A percentile compares a stretch with the other conserved stretches of the same genome.
Evolutionary conservation across 2,797 vertebrate genomes (phyloP).

Genomic region (Epinephelus malabaricus): DNA sequence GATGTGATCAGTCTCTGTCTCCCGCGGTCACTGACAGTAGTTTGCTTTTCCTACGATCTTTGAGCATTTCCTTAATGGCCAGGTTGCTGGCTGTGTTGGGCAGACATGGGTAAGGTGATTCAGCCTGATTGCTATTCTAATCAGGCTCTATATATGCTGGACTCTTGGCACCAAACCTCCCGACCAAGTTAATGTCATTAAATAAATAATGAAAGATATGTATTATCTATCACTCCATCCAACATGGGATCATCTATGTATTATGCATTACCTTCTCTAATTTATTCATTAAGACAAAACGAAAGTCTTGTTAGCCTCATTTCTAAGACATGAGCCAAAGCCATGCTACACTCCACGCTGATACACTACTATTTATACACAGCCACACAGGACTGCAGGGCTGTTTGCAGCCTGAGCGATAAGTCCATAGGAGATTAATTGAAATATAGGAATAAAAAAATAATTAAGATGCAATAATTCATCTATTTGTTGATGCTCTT

Average conservation of each 20-base stretch:
- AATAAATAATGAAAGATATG: slow-evolving; percentile 96
- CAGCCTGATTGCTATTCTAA: slow-evolving; percentile 72
- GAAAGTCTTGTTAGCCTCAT: slow-evolving; percentile 93
- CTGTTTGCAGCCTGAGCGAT: slow-evolving; percentile 36
- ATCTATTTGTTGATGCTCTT: slow-evolving; percentile 19
- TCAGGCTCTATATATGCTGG: slow-evolving; percentile 72
- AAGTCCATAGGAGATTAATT: slow-evolving; percentile 23
- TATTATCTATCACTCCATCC: slow-evolving; percentile 97
- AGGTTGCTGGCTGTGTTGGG: slow-evolving; percentile 36
- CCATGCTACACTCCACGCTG: slow-evolving; percentile 45
- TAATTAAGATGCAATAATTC: not conserved
- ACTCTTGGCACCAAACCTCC: slow-evolving; percentile 77
- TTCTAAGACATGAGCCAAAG: slow-evolving; percentile 84
- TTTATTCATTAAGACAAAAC: slow-evolving; percentile 99
- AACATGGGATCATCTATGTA: slow-evolving; percentile 93
- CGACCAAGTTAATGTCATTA: slow-evolving; percentile 93
- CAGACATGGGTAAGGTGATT: slow-evolving; percentile 41
- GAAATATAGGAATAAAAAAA: slow-evolving; percentile 15
- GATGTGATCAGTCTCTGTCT: slow-evolving; percentile 17
- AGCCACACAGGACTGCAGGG: slow-evolving; percentile 44
- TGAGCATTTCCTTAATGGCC: slow-evolving; percentile 28
- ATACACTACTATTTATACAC: slow-evolving; percentile 63
- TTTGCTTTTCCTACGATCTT: slow-evolving; percentile 40
- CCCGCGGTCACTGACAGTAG: slow-evolving; percentile 1
- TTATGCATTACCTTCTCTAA: slow-evolving; percentile 94